Conservation (phyloP, 2,113 vertebrate genomes). For the Pseudopodoces humilis region DNA sequence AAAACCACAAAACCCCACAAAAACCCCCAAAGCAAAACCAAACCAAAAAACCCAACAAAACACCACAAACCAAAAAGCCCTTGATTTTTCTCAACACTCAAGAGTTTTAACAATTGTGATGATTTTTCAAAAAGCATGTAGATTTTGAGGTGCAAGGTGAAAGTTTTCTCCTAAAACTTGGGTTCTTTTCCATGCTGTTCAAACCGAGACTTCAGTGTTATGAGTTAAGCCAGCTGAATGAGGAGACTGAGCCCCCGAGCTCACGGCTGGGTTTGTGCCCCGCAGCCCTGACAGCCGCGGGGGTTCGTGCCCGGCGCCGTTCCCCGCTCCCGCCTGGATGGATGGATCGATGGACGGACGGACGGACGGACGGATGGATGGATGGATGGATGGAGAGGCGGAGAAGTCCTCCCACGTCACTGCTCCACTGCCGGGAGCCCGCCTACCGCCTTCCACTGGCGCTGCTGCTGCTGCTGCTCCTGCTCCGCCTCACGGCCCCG, state of each 20-base stretch:
- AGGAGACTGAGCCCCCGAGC: background rate
- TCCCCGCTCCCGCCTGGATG: background rate
- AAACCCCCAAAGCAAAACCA: background rate
- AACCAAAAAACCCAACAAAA: background rate
- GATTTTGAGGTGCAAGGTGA: background rate
- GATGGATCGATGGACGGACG: background rate
- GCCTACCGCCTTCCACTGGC: accelerated
- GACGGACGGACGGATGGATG: background rate
- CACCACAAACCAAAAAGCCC: background rate
- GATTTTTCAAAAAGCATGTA: background rate
- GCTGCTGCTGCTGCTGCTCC: background rate
- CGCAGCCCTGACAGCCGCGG: background rate
- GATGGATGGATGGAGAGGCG: background rate
- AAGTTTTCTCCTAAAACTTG: background rate
- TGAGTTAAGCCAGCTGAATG: background rate
- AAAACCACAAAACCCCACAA: accelerated
- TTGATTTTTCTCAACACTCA: background rate
- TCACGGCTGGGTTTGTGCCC: background rate
- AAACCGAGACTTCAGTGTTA: too few species aligned
- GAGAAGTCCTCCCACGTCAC: background rate
- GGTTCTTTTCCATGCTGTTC: background rate
- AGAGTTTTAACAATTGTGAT: background rate
- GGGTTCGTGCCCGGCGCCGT: too few species aligned
- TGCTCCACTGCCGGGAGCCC: background rate
- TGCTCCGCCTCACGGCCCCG: background rate